Conservation (phyloP, 2,797 vertebrate genomes). For the Onychomys arenicola region DNA sequence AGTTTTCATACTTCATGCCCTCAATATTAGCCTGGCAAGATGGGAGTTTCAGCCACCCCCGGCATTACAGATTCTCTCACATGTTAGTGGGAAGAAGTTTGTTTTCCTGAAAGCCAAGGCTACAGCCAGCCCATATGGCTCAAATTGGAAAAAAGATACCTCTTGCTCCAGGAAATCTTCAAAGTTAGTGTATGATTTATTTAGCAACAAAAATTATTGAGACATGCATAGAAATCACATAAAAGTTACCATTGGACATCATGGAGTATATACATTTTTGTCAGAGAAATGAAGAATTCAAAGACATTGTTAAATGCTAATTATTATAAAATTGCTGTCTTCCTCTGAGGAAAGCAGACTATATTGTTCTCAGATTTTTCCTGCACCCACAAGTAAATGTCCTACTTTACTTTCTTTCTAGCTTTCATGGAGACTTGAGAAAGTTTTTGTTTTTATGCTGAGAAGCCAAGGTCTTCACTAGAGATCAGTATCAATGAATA, state of each 20-base stretch:
- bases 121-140: background rate
- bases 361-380: background rate
- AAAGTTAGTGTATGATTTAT: background rate
- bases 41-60: background rate
- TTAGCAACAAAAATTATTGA: conserved; percentile 9
- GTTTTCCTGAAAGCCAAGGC: background rate
- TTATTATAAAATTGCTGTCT: background rate
- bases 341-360: conserved; percentile 4
- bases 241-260: background rate
- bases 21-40: background rate
- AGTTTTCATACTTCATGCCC: background rate
- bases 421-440: background rate
- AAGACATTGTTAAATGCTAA: background rate
- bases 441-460: background rate
- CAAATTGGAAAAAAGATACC: conserved; percentile 1
- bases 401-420: background rate
- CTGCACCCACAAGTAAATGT: background rate
- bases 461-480: background rate
- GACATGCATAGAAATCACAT: background rate
- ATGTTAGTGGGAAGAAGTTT: background rate
- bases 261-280: background rate
- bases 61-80: background rate
- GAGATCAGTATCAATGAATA: background rate
- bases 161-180: conserved; percentile 11
- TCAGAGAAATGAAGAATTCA: background rate